These are phyloP conservation scores for Jaculus jaculus DNA, from an alignment of 2,113 vertebrate genomes.

Conservation along the genomic window DNA sequence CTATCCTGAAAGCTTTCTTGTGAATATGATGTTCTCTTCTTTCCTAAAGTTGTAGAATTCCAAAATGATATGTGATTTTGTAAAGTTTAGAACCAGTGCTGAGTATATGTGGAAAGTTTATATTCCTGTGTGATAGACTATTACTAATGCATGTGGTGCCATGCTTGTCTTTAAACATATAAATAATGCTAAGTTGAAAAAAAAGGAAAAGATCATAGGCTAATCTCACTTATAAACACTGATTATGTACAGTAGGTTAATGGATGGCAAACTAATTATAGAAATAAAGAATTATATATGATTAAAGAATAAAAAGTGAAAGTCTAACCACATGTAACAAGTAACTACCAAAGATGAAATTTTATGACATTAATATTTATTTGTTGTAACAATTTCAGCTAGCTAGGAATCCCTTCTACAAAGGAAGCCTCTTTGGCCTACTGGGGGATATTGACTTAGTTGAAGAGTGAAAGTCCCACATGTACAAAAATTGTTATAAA, in stretches of 20 bases:
- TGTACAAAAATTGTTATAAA: no score
- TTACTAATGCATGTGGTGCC: conserved; percentile 76
- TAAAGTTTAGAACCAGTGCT: conserved; percentile 70
- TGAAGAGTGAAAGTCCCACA: no score
- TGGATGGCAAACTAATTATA: no score
- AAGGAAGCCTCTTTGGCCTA: no score
- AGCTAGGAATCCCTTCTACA: background rate
- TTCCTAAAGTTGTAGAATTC: conserved; percentile 51
- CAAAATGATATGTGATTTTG: conserved; percentile 51
- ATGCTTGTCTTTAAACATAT: conserved; percentile 68
- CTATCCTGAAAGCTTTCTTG: conserved; percentile 38
- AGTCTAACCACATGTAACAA: background rate
- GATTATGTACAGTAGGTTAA: no score
- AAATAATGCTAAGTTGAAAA: conserved; percentile 67
- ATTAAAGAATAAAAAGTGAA: background rate
- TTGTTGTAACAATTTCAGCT: background rate
- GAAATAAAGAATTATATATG: no score
- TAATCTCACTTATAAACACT: no score
- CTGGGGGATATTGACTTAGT: no score
- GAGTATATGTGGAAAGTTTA: conserved; percentile 66
- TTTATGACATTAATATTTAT: background rate
- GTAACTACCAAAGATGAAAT: background rate
- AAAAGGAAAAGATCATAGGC: no score
- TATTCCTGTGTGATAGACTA: conserved; percentile 61
- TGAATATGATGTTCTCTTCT: conserved; percentile 53